phyloP scores from a whole-genome alignment of 2,888 invertebrate genomes.

The Doris montereyensis region DNA sequence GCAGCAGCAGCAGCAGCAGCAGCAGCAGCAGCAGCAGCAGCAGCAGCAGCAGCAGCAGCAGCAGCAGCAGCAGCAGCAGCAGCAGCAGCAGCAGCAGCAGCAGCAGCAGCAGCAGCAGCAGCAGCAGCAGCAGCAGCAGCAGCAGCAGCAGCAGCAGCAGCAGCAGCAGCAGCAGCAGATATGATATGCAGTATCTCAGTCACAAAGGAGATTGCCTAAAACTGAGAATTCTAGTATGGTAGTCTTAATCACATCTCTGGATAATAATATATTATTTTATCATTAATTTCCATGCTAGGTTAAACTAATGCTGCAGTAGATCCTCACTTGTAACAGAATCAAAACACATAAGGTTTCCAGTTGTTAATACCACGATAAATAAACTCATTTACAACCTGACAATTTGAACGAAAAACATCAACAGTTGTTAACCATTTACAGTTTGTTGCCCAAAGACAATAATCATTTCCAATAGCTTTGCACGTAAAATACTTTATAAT shows the following conservation, averaged over 20 bases:
- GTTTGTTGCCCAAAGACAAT: too few species aligned
- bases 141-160: neutral
- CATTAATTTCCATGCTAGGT: too few species aligned
- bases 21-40: neutral
- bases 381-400: too few species aligned
- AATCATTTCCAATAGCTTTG: too few species aligned
- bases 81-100: neutral
- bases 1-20: neutral
- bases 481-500: too few species aligned
- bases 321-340: too few species aligned
- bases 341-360: too few species aligned
- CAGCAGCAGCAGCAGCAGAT: neutral
- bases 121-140: neutral
- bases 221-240: too few species aligned
- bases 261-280: neutral
- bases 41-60: neutral
- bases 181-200: neutral
- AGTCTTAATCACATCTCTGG: neutral
- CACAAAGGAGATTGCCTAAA: neutral
- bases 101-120: constrained; percentile 2
- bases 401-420: too few species aligned
- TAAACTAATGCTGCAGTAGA: too few species aligned
- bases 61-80: neutral
- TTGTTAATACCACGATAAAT: too few species aligned
- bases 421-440: too few species aligned